Conservation (phyloP, 2,797 vertebrate genomes). For the Gymnodraco acuticeps region DNA sequence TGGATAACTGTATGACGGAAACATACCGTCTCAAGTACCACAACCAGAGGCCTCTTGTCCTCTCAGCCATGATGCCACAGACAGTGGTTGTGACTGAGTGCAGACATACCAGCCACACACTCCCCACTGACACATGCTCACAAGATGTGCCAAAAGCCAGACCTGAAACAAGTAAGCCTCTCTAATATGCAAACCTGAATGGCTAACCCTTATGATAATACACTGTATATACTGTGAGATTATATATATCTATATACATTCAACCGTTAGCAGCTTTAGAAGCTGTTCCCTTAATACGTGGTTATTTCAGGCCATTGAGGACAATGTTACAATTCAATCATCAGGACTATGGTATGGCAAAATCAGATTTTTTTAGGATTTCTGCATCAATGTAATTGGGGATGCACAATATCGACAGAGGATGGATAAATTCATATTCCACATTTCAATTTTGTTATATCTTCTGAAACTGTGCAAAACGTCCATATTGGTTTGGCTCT, state of each 20-base stretch:
- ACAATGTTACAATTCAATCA: constrained; percentile 2
- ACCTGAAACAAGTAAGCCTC: constrained; percentile 82
- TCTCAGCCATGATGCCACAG: constrained; percentile 81
- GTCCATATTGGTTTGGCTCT: too few relatives aligned
- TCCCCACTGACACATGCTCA: constrained; percentile 76
- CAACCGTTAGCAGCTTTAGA: not conserved
- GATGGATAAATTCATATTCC: too few relatives aligned
- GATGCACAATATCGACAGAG: too few relatives aligned
- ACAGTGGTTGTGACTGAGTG: constrained; percentile 72
- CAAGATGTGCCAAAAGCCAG: constrained; percentile 85
- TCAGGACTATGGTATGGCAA: not conserved
- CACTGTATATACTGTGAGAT: constrained; percentile 10
- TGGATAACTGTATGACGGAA: constrained; percentile 98
- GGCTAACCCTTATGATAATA: not conserved
- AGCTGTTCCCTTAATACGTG: constrained; percentile 3
- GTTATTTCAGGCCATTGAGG: constrained; percentile 13
- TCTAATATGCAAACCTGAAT: constrained; percentile 24
- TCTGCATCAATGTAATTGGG: not conserved
- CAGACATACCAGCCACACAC: constrained; percentile 75
- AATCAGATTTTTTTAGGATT: not conserved
- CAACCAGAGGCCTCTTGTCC: constrained; percentile 93
- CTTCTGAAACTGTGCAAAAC: too few relatives aligned
- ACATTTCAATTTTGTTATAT: too few relatives aligned
- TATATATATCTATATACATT: not conserved
- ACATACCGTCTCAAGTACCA: constrained; percentile 97